Percentiles rank a stretch among this genome's conserved stretches.
phyloP scores from a whole-genome alignment of 2,888 invertebrate genomes.

The Dyspetes luteomarginatus region DNA sequence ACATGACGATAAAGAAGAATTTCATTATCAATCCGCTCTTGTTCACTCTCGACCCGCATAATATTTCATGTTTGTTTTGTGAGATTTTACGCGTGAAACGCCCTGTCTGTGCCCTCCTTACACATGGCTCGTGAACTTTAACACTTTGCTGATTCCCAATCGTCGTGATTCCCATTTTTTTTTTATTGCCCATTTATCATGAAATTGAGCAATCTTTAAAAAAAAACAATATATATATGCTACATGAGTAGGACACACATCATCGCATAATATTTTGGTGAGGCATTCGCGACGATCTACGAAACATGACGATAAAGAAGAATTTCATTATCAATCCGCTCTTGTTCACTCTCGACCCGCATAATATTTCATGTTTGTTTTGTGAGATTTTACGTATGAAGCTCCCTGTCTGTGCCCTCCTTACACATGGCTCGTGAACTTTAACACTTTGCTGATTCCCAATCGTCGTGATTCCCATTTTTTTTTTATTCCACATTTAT shows the following conservation, averaged over 20 bases:
- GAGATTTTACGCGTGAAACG: background rate
- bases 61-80: constrained; percentile 1
- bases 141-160: background rate
- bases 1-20: background rate
- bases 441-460: background rate
- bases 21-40: background rate
- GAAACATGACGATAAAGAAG: background rate
- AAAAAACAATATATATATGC: background rate
- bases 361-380: constrained; percentile 2
- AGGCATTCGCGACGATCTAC: background rate
- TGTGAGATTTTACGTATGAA: background rate
- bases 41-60: constrained; percentile 1
- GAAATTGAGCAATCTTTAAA: background rate
- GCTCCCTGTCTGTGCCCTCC: background rate
- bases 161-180: background rate
- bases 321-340: background rate
- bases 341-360: background rate
- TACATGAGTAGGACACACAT: too few relatives aligned
- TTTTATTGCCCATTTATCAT: background rate
- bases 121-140: background rate
- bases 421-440: background rate
- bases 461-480: background rate
- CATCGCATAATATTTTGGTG: background rate
- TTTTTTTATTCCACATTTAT: background rate
- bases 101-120: background rate